Percentiles rank a stretch among this genome's conserved stretches.
Evolutionary conservation across 2,113 vertebrate genomes (phyloP).

Genomic region (Entosphenus tridentatus): DNA sequence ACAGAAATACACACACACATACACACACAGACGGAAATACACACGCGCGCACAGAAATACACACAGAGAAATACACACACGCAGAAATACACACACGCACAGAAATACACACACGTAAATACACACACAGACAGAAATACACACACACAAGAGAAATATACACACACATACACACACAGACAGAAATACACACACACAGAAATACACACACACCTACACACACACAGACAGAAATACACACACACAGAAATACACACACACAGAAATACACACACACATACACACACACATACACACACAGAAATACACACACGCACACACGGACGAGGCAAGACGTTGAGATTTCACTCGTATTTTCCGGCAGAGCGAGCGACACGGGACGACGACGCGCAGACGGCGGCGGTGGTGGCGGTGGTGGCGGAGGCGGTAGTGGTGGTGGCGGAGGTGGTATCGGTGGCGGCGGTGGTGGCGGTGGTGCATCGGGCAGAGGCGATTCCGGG

Average conservation of each 20-base stretch:
- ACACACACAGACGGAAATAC: not conserved
- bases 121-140: not conserved
- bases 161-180: not conserved
- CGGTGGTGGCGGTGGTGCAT: too few relatives aligned
- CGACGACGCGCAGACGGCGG: too few relatives aligned
- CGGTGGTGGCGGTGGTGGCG: too few relatives aligned
- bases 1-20: not conserved
- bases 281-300: not conserved
- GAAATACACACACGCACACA: not conserved
- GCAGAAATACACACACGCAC: not conserved
- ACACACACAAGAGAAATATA: not conserved
- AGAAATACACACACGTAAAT: not conserved
- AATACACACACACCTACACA: not conserved
- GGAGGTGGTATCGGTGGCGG: too few relatives aligned
- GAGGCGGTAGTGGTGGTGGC: too few relatives aligned
- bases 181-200: not conserved
- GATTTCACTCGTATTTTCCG: not conserved
- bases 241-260: not conserved
- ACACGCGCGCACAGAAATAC: not conserved
- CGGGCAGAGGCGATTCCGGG: too few relatives aligned
- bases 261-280: not conserved
- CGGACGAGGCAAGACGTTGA: not conserved
- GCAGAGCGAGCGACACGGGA: too few relatives aligned
- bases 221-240: conserved; percentile 1
- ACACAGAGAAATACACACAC: not conserved